Evolutionary conservation across 1,140 invertebrate species (phyloP).

Genomic region (Pectinophora gossypiella): DNA sequence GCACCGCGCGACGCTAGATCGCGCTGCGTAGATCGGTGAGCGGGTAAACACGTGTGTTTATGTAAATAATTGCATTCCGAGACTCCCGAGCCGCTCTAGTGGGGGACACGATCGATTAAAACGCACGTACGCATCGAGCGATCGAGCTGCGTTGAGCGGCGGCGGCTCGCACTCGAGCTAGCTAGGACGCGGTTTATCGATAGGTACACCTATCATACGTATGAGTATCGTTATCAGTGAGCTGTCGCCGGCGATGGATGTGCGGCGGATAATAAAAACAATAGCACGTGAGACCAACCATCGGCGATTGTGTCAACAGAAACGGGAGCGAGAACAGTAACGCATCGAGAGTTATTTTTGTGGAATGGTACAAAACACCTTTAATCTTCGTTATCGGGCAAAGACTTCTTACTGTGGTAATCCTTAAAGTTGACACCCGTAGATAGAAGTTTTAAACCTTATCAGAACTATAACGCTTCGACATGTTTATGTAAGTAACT

Average conservation of each 20-base stretch:
- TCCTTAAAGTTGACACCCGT: too few species aligned
- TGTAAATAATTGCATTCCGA: conserved; percentile 52
- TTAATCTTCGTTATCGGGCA: conserved; percentile 65
- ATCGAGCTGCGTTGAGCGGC: conserved; percentile 17
- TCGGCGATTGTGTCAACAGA: conserved; percentile 36
- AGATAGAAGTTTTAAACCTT: too few species aligned
- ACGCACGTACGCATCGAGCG: conserved; percentile 19
- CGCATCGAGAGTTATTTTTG: conserved; percentile 56
- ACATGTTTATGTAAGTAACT: too few species aligned
- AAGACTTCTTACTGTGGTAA: conserved; percentile 39
- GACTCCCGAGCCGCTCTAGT: conserved; percentile 28
- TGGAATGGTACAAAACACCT: conserved; percentile 47
- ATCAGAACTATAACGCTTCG: too few species aligned
- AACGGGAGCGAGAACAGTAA: conserved; percentile 35
- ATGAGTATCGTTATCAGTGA: conserved; percentile 49
- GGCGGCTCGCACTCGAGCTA: background rate
- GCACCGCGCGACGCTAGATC: background rate
- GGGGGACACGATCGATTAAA: conserved; percentile 32
- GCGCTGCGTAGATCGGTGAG: background rate
- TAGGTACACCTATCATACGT: conserved; percentile 9
- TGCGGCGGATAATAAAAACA: conserved; percentile 65
- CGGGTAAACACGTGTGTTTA: conserved; percentile 38
- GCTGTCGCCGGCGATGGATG: conserved; percentile 30
- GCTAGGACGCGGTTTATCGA: conserved; percentile 21
- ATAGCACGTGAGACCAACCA: conserved; percentile 56